Base-by-base conservation (phyloP, 2,888 invertebrate species). In the Mesorhabditis sp. region DNA sequence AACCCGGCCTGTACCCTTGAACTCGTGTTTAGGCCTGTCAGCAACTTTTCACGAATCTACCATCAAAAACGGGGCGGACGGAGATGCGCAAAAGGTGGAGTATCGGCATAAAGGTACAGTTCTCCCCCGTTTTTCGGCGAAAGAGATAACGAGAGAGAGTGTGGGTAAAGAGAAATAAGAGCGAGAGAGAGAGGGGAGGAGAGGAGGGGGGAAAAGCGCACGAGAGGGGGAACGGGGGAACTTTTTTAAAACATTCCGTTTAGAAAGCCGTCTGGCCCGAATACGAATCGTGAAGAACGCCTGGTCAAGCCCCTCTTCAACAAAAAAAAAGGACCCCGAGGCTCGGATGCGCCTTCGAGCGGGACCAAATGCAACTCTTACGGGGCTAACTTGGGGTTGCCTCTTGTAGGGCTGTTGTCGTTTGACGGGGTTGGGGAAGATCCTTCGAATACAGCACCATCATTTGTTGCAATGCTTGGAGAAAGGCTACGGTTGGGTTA, bases 51-150 rank as follows among this genome's bases (percentile, higher is more conserved):
- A 87, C 90, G 98, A 87, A 98, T 98, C 88, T 99, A 98, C 89
- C 97, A 98, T 88, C 98, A 98, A 90, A 98, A 95, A 89, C 98
- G 99, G 98, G 81, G 96, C 97, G 64, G 98, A 99, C 87, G 99
- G 89, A 90, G 97, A 84, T 90, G 97, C 98, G 78, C 98, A 98
- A 89, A 91, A 97, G 92, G 97, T 96, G 28, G 1, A 28, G 28
- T 28, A 28, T 28, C 28, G 28, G 28, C 28, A 28, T 28, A 4
- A 65, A 65, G 10, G 42, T 41, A 7, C 41, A 42, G 2, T 63
- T 63, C 10, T 1, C 28, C 2, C 28, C 28, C 28, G 28, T 2
- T 28, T 28, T 28, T 28, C 28, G 28, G 28, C 28, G 28, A 28
- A 28, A 28, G 28, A 28, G 28, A 28, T 28, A 28, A 28, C 28